These are phyloP conservation scores for Basileuterus tristriatus DNA, from an alignment of 2,797 vertebrate genomes.

Conservation along the genomic window DNA sequence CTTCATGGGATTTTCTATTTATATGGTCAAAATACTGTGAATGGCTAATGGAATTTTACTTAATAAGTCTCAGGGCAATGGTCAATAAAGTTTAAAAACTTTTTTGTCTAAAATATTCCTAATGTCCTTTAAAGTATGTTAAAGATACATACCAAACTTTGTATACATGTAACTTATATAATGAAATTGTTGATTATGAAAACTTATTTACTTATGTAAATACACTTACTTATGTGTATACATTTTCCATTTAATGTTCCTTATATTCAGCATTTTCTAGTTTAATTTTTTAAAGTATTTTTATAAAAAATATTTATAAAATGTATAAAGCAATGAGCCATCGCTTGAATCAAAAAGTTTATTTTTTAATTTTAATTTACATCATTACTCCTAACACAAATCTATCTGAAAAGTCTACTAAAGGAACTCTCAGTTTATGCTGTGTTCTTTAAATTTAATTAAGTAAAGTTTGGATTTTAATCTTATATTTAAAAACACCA, in stretches of 20 bases:
- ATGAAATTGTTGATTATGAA: background rate
- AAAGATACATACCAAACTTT: background rate
- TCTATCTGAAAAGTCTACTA: background rate
- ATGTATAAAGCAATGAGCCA: background rate
- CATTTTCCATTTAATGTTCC: background rate
- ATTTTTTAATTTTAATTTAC: background rate
- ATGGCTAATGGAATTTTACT: background rate
- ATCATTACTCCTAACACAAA: background rate
- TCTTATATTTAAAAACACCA: background rate
- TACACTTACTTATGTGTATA: no score
- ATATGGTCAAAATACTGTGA: background rate
- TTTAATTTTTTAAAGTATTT: background rate
- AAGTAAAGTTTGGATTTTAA: background rate
- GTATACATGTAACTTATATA: background rate
- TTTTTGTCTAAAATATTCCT: background rate
- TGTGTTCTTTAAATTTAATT: background rate
- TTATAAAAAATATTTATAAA: background rate
- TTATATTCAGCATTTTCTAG: background rate
- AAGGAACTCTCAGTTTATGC: background rate
- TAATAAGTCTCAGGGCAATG: background rate
- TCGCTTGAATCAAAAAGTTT: background rate
- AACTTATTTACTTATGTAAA: background rate
- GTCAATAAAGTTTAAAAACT: background rate
- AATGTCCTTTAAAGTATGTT: background rate
- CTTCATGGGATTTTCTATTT: background rate